Percentiles rank a stretch among this genome's conserved stretches.
Conservation (phyloP, 2,888 invertebrate species). For the Tiliacea aurago region DNA sequence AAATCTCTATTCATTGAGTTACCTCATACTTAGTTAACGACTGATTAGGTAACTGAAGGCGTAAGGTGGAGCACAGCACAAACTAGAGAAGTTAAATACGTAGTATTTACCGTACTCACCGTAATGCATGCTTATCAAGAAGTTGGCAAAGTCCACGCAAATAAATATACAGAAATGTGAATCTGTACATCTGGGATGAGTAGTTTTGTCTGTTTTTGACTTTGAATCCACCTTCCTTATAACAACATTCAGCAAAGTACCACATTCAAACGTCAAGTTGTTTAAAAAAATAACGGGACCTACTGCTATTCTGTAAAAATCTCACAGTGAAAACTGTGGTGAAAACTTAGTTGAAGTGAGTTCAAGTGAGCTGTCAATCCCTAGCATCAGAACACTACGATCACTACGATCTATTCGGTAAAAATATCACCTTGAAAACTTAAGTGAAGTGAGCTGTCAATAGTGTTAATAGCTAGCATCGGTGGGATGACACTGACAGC, state of each 20-base stretch:
- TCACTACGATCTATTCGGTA: too few species aligned
- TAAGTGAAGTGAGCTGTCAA: too few species aligned
- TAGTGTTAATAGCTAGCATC: too few species aligned
- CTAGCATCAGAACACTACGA: too few species aligned
- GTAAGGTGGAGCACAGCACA: background rate
- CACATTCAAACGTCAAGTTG: background rate
- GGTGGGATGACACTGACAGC: too few species aligned
- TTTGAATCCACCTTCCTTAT: background rate
- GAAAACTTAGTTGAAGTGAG: too few species aligned
- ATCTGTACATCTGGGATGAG: too few species aligned
- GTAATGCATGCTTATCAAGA: constrained; percentile 15
- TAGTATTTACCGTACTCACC: background rate
- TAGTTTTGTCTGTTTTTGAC: background rate
- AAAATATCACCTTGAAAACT: too few species aligned
- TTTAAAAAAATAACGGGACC: background rate
- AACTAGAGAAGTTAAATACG: constrained; percentile 3
- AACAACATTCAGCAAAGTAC: background rate
- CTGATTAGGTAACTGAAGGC: background rate
- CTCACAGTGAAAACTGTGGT: too few species aligned
- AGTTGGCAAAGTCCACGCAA: constrained; percentile 16
- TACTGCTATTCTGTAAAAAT: too few species aligned
- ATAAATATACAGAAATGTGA: background rate
- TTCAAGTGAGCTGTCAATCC: too few species aligned
- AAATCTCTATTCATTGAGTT: background rate
- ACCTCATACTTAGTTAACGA: background rate